Conservation (phyloP, 2,888 invertebrate genomes). For the Ornithoptera priamus region DNA sequence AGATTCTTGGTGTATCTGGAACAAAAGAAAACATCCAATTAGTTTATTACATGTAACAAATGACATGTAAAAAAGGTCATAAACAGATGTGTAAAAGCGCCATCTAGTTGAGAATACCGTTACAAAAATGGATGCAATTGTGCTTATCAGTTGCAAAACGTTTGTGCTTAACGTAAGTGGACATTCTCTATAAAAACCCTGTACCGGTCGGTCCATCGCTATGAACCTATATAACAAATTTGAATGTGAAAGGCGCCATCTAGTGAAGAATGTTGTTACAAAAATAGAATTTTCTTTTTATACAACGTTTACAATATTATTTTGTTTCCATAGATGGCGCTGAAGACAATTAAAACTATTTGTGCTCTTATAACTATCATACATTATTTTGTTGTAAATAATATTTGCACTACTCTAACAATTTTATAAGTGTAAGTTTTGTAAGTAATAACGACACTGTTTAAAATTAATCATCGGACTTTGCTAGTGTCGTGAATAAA, state of each 20-base stretch:
- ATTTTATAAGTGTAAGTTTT: no score
- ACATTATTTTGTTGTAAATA: no score
- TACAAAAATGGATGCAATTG: no score
- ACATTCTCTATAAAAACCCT: no score
- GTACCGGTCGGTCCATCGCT: no score
- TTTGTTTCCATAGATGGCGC: slow-evolving; percentile 15
- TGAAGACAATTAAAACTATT: not conserved
- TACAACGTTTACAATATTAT: not conserved
- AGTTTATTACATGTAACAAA: not conserved
- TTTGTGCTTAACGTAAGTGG: no score
- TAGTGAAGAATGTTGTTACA: not conserved
- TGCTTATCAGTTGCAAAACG: no score
- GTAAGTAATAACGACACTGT: no score
- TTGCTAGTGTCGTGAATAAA: no score
- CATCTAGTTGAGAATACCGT: not conserved
- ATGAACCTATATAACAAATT: not conserved
- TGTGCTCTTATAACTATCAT: not conserved
- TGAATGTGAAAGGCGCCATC: not conserved
- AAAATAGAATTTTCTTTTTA: no score
- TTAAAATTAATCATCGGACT: no score
- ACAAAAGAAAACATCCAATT: slow-evolving; percentile 50
- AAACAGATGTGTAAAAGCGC: not conserved
- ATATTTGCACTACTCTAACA: no score
- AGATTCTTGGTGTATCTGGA: slow-evolving; percentile 54
- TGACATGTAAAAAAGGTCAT: not conserved